Base-by-base conservation (phyloP, 2,888 invertebrate species). In the Callyntrura sp. region DNA sequence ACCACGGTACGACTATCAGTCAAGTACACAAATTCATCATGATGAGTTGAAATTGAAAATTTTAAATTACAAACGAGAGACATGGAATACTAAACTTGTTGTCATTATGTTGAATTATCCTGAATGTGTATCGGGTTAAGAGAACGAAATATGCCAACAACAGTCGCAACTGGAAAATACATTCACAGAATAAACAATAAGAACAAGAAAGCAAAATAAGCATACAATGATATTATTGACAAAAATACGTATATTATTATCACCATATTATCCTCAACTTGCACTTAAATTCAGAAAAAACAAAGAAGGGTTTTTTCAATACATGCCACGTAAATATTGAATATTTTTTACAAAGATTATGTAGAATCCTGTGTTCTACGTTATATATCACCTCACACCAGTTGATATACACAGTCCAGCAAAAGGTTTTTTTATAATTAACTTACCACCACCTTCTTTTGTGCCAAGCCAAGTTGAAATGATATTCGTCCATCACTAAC, bases 41-140 rank as follows among this genome's bases (percentile, higher is more conserved):
- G 57, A 81, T 45, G 45, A 35, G 88, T 62, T 73, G 82, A 82
- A 88, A 88, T 88, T 88, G 88, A 88, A 88, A 76, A 48, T 73
- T 88, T 82, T 82, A 51, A 88, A 88, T 88, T 82, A 76, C 73
- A 82, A 88, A 88, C 82, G 17, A 73, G 81, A 51, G 1, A 9
- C 51, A n/a, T 11, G 12, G 11, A 57, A 23, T 73, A 35, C 70
- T 45, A 85, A 68, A 65, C 78, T 76, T 55, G 57, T 57, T 57
- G 35, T 35, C 35, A 6, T 35, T 35, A 35, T 60, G 60, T 85
- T 85, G 57, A 62, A 85, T 28, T 62, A 85, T 85, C 85, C 25
- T 45, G 23, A 73, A 43, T 17, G 57, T 57, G 11, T 20, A 35
- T 73, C n/a, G 45, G 17, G 17, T 45, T 48, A 45, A 45, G 48